Conservation (phyloP, 2,113 vertebrate genomes). For the Centropus bengalensis region DNA sequence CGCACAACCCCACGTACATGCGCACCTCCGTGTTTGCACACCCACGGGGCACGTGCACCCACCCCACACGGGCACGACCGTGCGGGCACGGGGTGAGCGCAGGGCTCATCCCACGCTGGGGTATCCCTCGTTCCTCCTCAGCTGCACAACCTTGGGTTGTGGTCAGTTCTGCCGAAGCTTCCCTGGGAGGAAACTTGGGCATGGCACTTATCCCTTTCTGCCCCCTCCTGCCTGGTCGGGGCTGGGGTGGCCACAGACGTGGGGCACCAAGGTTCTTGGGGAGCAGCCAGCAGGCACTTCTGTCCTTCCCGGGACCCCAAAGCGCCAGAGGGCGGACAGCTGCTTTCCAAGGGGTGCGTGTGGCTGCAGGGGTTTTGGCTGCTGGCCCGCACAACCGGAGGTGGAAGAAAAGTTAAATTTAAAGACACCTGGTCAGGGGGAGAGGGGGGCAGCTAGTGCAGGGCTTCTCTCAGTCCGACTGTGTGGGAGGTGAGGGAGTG, state of each 20-base stretch:
- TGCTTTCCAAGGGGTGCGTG: not conserved
- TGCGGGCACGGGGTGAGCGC: accelerated
- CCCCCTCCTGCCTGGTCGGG: accelerated
- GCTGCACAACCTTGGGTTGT: not conserved
- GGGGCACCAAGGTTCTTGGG: accelerated
- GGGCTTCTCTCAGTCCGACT: not conserved
- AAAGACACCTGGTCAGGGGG: not conserved
- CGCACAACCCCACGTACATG: accelerated
- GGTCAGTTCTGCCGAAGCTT: not conserved
- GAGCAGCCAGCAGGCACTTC: accelerated
- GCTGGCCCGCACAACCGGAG: not conserved
- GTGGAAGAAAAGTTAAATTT: slow-evolving; percentile 24
- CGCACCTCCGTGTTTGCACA: accelerated
- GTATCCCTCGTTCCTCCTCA: too few relatives aligned
- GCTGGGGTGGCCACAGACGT: not conserved
- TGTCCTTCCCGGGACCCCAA: accelerated
- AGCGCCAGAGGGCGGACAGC: not conserved
- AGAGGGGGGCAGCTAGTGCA: not conserved
- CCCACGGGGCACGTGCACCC: accelerated
- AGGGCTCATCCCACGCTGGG: not conserved
- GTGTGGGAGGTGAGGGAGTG: not conserved
- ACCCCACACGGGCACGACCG: accelerated
- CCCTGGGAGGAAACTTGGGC: not conserved
- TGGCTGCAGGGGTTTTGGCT: not conserved
- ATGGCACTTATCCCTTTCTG: not conserved